These are phyloP conservation scores for Trachelus troglodyta DNA, from an alignment of 2,888 invertebrate genomes.

Conservation along the genomic window DNA sequence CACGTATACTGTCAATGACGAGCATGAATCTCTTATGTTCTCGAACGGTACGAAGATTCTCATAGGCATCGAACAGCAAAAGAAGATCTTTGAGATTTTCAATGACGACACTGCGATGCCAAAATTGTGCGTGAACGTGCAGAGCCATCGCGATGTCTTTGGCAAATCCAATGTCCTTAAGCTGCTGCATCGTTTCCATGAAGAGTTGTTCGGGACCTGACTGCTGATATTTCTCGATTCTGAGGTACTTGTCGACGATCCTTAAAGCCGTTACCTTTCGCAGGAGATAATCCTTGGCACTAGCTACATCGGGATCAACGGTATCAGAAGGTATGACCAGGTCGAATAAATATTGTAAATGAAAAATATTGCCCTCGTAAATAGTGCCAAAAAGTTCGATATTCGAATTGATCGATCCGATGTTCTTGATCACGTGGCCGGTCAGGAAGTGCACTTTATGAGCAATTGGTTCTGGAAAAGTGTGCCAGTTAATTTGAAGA, in stretches of 20 bases:
- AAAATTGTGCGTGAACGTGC: constrained; percentile 36
- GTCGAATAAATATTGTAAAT: constrained; percentile 39
- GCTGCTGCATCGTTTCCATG: constrained; percentile 39
- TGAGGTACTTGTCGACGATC: constrained; percentile 32
- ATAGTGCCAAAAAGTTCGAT: constrained; percentile 39
- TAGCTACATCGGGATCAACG: constrained; percentile 36
- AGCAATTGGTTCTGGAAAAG: background rate
- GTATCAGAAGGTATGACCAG: constrained; percentile 39
- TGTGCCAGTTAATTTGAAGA: background rate
- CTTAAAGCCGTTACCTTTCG: constrained; percentile 20
- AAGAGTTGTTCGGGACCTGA: constrained; percentile 35
- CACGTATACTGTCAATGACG: constrained; percentile 19
- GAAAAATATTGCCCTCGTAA: constrained; percentile 39
- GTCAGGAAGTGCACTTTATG: constrained; percentile 27
- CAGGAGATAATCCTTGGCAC: constrained; percentile 36
- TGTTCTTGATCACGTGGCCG: constrained; percentile 32
- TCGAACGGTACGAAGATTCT: constrained; percentile 26
- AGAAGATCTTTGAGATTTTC: constrained; percentile 35
- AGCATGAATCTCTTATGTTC: constrained; percentile 15
- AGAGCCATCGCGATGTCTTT: constrained; percentile 32
- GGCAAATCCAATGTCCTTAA: constrained; percentile 37
- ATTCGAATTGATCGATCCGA: constrained; percentile 36
- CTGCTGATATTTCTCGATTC: constrained; percentile 39
- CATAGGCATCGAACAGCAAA: constrained; percentile 32
- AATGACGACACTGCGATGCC: constrained; percentile 37